phyloP scores from a whole-genome alignment of 2,888 invertebrate species.

The Sylvicola cinctus region DNA sequence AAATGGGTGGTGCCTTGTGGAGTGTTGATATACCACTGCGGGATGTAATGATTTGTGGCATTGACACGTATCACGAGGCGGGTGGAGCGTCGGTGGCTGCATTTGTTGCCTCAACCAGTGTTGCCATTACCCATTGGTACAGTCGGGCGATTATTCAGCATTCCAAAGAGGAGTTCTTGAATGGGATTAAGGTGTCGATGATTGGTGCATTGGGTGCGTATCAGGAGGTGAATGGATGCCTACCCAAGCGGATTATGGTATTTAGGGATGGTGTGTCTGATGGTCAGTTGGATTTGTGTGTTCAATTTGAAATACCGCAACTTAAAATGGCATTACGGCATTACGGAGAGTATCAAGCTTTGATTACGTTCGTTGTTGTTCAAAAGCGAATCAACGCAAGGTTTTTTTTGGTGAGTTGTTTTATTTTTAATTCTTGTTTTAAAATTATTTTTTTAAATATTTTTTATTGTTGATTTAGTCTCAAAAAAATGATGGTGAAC shows the following conservation, averaged over 20 bases:
- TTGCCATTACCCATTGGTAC: slow-evolving; percentile 56
- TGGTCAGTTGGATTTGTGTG: slow-evolving; percentile 51
- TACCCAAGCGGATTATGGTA: slow-evolving; percentile 66
- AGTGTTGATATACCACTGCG: slow-evolving; percentile 57
- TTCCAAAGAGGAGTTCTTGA: slow-evolving; percentile 51
- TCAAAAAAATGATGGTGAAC: slow-evolving; percentile 18
- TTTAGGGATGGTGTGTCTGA: slow-evolving; percentile 90
- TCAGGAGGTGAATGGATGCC: slow-evolving; percentile 36
- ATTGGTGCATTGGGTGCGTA: slow-evolving; percentile 46
- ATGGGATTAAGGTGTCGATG: slow-evolving; percentile 47
- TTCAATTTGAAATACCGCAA: slow-evolving; percentile 60
- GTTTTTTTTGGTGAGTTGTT: slow-evolving; percentile 36
- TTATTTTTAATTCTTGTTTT: too few relatives aligned
- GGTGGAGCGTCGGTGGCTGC: slow-evolving; percentile 46
- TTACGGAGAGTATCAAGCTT: too few relatives aligned
- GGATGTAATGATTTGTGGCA: slow-evolving; percentile 68
- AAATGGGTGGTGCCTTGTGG: slow-evolving; percentile 87
- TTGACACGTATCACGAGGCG: slow-evolving; percentile 61
- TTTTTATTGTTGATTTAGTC: slow-evolving; percentile 10
- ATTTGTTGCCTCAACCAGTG: slow-evolving; percentile 63
- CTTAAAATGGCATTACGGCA: slow-evolving; percentile 15
- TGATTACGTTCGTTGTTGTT: slow-evolving; percentile 67
- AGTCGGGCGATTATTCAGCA: slow-evolving; percentile 52
- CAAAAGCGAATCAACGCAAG: slow-evolving; percentile 84
- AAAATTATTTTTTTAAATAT: slow-evolving; percentile 1